These are phyloP conservation scores for Dichetophora obliterata DNA, from an alignment of 2,888 invertebrate species.

Conservation along the genomic window DNA sequence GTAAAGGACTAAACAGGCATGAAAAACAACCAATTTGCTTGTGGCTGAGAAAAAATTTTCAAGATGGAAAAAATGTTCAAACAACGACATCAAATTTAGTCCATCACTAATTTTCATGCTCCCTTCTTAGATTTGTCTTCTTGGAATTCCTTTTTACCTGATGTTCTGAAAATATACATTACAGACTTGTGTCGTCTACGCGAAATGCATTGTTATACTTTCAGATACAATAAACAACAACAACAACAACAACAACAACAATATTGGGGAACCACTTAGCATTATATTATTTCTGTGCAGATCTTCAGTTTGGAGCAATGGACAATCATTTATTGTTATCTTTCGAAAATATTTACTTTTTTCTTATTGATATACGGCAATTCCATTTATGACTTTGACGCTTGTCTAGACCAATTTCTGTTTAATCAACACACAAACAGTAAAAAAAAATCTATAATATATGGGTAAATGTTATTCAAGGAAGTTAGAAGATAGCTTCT, in stretches of 20 bases:
- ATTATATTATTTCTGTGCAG: constrained; percentile 20
- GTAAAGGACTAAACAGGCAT: too few species aligned
- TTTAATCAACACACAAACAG: background rate
- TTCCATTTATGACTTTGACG: constrained; percentile 27
- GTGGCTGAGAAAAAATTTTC: too few species aligned
- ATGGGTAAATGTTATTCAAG: background rate
- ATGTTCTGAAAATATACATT: background rate
- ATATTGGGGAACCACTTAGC: constrained; percentile 27
- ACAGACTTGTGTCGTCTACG: constrained; percentile 20
- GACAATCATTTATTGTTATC: background rate
- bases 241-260: too few species aligned
- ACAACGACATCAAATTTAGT: background rate
- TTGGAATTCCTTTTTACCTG: constrained; percentile 18
- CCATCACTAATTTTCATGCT: background rate
- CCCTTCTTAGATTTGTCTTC: constrained; percentile 13
- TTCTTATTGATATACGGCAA: background rate
- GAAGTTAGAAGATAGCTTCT: background rate
- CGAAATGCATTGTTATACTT: constrained; percentile 15
- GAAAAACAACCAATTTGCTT: too few species aligned
- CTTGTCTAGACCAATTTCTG: constrained; percentile 1
- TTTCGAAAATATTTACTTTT: background rate
- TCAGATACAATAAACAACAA: constrained; percentile 50
- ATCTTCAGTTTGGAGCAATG: constrained; percentile 8
- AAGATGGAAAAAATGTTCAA: too few species aligned
- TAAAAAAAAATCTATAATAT: constrained; percentile 10